Base-by-base conservation (phyloP, 23 tunicate genomes). In the Corella eumyota region DNA sequence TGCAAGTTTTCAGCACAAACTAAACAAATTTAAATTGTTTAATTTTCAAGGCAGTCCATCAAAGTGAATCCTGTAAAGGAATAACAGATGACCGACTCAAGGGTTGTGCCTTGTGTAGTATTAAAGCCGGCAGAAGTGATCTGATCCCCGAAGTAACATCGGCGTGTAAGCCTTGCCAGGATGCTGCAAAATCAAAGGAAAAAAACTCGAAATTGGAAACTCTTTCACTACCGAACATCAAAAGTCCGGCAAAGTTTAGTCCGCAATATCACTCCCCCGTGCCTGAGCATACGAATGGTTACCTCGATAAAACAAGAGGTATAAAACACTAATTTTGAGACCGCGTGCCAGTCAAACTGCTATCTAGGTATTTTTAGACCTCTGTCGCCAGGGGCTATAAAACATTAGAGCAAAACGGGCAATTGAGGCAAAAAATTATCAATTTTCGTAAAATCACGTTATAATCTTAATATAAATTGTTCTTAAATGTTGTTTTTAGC, bases 1-100 rank as follows among this genome's bases (percentile, higher is more conserved):
- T 32, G 17, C 1, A n/a, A 11, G 37, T 36, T 20, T 45, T 20
- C 65, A 4, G 36, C n/a, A 36, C 61, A n/a, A n/a, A n/a, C n/a
- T n/a, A n/a, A n/a, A n/a, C n/a, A n/a, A n/a, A n/a, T n/a, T n/a
- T n/a, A n/a, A n/a, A n/a, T n/a, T n/a, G n/a, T n/a, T n/a, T n/a
- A n/a, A n/a, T n/a, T n/a, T n/a, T n/a, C n/a, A n/a, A 80, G 90
- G 69, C 90, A 32, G 90, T 80, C 27, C 90, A 80, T 32, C 79
- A 55, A 1, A 64, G 60, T 33, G 63, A 65, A 26, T 66, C 73
- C 25, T 70, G 78, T 46, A 11, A 44, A 0, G 47, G 58, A 28
- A 46, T 45, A 9, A 22, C 90, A 11, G 90, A 80, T 1, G 78
- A 80, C 26, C 67, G 30, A 28, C 30, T 52, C 0, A 30, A 36